phyloP scores from a whole-genome alignment of 2,797 vertebrate genomes.

The Euphonia xanthogaster region DNA sequence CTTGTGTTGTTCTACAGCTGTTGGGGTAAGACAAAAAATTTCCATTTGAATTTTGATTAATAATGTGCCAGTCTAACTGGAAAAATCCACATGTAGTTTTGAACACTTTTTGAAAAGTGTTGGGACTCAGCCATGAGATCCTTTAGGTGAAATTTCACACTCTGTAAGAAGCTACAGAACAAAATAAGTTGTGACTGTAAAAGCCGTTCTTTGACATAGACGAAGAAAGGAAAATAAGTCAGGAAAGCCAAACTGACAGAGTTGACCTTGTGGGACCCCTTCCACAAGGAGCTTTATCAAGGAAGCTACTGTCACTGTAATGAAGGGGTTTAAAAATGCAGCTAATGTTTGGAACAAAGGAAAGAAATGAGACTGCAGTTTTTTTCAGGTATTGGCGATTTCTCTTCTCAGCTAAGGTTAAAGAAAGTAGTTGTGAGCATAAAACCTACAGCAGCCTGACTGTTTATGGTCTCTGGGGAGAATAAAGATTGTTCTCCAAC shows the following conservation, averaged over 20 bases:
- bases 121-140: neutral
- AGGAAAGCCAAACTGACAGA: neutral
- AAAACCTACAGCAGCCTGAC: neutral
- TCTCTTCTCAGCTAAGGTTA: neutral
- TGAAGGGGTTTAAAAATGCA: neutral
- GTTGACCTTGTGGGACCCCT: neutral
- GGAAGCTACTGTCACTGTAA: fast-evolving
- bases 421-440: neutral
- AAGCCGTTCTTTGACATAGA: neutral
- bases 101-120: neutral
- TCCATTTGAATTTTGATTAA: neutral
- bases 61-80: neutral
- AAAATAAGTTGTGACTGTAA: neutral
- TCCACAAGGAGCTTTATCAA: neutral
- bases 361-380: neutral
- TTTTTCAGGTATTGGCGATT: neutral
- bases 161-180: neutral
- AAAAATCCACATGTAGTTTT: neutral
- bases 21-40: neutral
- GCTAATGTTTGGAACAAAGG: neutral
- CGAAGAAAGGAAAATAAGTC: neutral
- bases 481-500: neutral
- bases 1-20: neutral
- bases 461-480: neutral
- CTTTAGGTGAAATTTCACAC: neutral